Conservation (phyloP, 2,113 vertebrate genomes). For the Oncorhynchus tshawytscha region DNA sequence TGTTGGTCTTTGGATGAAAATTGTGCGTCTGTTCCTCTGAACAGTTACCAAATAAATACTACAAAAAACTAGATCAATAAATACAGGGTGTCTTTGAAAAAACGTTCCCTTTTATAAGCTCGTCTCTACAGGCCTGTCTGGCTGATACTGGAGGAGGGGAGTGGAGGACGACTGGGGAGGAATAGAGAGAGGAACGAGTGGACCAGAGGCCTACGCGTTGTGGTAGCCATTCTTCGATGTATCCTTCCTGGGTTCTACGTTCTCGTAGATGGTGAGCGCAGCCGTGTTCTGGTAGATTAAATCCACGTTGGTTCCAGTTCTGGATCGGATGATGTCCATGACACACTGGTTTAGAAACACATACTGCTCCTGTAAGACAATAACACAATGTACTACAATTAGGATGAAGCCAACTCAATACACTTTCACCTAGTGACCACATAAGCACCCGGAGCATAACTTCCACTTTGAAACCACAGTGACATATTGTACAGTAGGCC, state of each 20-base stretch:
- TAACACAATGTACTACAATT: background rate
- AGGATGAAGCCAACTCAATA: background rate
- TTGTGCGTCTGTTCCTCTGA: background rate
- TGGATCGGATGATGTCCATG: slow-evolving; percentile 87
- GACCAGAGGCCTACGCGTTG: slow-evolving; percentile 9
- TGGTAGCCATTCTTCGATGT: slow-evolving; percentile 15
- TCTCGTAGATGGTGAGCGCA: slow-evolving; percentile 87
- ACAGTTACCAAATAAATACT: slow-evolving; percentile 44
- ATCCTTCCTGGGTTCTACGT: slow-evolving; percentile 62
- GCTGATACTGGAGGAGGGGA: no score
- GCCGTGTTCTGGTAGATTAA: slow-evolving; percentile 90
- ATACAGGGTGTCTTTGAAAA: slow-evolving; percentile 15
- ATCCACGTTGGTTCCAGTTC: slow-evolving; percentile 84
- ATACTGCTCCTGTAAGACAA: slow-evolving; percentile 85
- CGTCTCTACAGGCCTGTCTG: background rate
- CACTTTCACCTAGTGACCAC: no score
- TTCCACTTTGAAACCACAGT: background rate
- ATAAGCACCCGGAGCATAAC: no score
- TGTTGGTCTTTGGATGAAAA: slow-evolving; percentile 15
- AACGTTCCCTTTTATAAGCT: slow-evolving; percentile 12
- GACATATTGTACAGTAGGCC: background rate
- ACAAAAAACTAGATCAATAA: slow-evolving; percentile 20
- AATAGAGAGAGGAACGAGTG: background rate
- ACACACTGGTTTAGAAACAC: slow-evolving; percentile 93
- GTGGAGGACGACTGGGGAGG: background rate